Evolutionary conservation across 2,797 vertebrate genomes (phyloP).

Genomic region (Champsocephalus esox): DNA sequence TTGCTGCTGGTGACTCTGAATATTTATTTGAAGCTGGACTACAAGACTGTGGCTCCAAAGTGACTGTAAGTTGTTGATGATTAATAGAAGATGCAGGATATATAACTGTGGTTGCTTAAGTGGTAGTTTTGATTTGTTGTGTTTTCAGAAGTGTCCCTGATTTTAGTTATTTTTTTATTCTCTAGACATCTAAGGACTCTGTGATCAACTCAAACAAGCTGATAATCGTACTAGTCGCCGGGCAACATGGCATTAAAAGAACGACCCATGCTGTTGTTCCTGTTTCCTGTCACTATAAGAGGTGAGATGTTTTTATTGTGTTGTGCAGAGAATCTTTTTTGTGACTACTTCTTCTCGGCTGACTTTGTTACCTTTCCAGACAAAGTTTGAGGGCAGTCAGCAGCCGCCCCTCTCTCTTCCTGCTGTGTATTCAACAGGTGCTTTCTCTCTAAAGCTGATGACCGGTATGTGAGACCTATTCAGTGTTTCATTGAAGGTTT

Average conservation of each 20-base stretch:
- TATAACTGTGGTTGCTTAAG: too few relatives aligned
- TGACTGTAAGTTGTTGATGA: too few relatives aligned
- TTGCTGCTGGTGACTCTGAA: too few relatives aligned
- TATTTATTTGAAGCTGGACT: too few relatives aligned
- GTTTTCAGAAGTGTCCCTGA: too few relatives aligned
- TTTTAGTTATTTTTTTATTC: too few relatives aligned
- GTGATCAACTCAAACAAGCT: constrained; percentile 34
- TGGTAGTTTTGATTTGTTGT: too few relatives aligned
- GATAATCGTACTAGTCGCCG: constrained; percentile 14
- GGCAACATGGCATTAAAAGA: constrained; percentile 31
- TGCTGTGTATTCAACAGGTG: neutral
- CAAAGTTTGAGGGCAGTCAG: constrained; percentile 55
- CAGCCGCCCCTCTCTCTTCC: neutral
- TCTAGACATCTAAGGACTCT: too few relatives aligned
- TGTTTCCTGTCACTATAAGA: constrained; percentile 70
- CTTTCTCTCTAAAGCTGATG: constrained; percentile 63
- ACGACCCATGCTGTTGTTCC: neutral
- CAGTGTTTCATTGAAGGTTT: constrained; percentile 2
- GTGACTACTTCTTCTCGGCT: neutral
- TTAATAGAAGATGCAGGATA: too few relatives aligned
- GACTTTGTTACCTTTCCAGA: constrained; percentile 2
- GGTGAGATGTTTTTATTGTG: neutral
- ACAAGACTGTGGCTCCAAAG: constrained; percentile 1
- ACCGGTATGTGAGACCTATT: constrained; percentile 32
- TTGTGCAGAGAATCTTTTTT: neutral